A percentile compares a stretch with the other conserved stretches of the same genome.
Conservation (phyloP, 2,888 invertebrate species). For the Pterobdella sp. region DNA sequence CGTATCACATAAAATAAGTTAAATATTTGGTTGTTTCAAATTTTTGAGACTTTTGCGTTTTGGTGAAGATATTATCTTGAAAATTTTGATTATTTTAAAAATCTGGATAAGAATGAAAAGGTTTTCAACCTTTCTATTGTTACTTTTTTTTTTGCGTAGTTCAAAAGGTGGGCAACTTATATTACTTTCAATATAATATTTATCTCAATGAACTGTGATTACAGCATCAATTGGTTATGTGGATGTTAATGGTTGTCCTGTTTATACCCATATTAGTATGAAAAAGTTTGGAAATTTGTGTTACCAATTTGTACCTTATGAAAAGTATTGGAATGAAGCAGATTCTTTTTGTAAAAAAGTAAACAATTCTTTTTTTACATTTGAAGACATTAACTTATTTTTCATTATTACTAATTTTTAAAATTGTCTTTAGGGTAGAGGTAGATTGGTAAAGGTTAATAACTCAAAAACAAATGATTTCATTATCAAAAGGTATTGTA, state of each 20-base stretch:
- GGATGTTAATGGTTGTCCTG: background rate
- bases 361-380: background rate
- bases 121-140: no score
- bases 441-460: slow-evolving; percentile 40
- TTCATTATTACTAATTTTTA: background rate
- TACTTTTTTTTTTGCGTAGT: no score
- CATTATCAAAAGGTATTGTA: slow-evolving; percentile 34
- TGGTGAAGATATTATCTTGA: no score
- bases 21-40: no score
- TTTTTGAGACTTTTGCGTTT: no score
- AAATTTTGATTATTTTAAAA: no score
- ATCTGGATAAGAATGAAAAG: no score
- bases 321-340: slow-evolving; percentile 41
- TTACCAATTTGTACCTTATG: slow-evolving; percentile 40
- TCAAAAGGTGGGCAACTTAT: no score
- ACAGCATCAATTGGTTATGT: background rate
- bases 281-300: slow-evolving; percentile 33
- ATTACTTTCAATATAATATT: no score
- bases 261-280: background rate
- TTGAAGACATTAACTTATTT: background rate
- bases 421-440: slow-evolving; percentile 35
- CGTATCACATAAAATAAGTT: no score
- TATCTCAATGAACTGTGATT: no score
- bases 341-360: slow-evolving; percentile 38
- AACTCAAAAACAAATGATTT: slow-evolving; percentile 40